A percentile compares a stretch with the other conserved stretches of the same genome.
Evolutionary conservation across 2,797 vertebrate species (phyloP).

Genomic region (Chelmon rostratus): DNA sequence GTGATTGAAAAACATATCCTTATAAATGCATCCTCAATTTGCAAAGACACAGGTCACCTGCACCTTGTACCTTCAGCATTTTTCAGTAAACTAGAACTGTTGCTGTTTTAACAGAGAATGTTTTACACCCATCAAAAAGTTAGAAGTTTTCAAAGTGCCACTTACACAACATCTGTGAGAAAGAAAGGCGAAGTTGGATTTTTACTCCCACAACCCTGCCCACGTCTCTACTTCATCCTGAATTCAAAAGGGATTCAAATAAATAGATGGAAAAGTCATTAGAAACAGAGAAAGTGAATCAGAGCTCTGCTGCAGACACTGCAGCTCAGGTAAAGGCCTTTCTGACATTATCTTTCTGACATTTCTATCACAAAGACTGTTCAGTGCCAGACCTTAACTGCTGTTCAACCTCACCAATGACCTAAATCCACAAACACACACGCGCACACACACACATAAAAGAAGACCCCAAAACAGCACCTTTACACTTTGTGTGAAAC

Average conservation of each 20-base stretch:
- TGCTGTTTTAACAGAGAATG: not conserved
- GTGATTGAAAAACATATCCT: not conserved
- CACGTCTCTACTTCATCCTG: not conserved
- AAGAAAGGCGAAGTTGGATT: not conserved
- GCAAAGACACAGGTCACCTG: not conserved
- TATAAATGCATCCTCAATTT: not conserved
- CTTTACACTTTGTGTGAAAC: constrained; percentile 50
- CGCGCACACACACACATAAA: constrained; percentile 34
- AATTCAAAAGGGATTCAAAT: not conserved
- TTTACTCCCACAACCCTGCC: not conserved
- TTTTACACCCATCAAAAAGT: not conserved
- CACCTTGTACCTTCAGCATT: not conserved
- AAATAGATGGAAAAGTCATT: not conserved
- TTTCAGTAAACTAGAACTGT: not conserved
- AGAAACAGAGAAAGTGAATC: not conserved
- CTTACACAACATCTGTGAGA: not conserved
- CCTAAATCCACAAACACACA: constrained; percentile 5
- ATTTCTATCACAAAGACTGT: constrained; percentile 7
- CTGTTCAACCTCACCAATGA: not conserved
- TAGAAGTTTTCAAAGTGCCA: not conserved
- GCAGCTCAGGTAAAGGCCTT: not conserved
- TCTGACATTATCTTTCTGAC: not conserved
- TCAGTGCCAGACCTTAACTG: constrained; percentile 25
- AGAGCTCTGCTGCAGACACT: not conserved
- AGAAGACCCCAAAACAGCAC: constrained; percentile 28